These are phyloP conservation scores for Drosophila barbarae DNA, from an alignment of 2,888 invertebrate genomes.

Conservation along the genomic window DNA sequence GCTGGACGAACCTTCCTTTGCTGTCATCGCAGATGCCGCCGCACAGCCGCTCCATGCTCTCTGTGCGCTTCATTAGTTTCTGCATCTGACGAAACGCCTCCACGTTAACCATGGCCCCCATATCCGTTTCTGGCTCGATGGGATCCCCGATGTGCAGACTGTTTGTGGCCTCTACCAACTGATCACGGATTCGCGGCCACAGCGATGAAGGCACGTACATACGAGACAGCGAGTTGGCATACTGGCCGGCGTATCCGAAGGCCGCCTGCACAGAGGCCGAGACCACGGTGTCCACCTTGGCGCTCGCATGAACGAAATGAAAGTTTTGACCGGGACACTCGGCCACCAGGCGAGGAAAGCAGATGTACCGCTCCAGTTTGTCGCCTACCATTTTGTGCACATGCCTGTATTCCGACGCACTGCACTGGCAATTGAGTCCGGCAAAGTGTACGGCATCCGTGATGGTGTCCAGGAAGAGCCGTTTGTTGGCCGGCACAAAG, in stretches of 20 bases:
- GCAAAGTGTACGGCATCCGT: constrained; percentile 39
- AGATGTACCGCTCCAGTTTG: constrained; percentile 40
- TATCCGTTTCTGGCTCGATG: constrained; percentile 9
- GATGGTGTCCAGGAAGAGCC: constrained; percentile 36
- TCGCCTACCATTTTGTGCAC: constrained; percentile 36
- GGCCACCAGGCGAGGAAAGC: constrained; percentile 42
- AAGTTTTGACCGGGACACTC: constrained; percentile 44
- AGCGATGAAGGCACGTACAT: constrained; percentile 43
- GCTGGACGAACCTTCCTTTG: constrained; percentile 32
- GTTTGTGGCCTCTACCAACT: constrained; percentile 19
- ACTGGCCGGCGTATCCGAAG: constrained; percentile 42
- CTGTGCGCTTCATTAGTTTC: constrained; percentile 16
- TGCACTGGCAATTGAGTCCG: constrained; percentile 36
- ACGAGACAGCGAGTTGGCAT: constrained; percentile 40
- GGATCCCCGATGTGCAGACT: constrained; percentile 37
- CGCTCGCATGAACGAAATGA: constrained; percentile 43
- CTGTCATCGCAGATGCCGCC: constrained; percentile 34
- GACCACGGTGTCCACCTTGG: constrained; percentile 33
- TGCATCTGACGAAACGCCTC: constrained; percentile 17
- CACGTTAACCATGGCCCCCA: constrained; percentile 36
- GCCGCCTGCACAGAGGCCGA: constrained; percentile 35
- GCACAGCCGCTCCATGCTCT: constrained; percentile 22
- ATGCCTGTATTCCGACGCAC: constrained; percentile 10
- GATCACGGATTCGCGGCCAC: constrained; percentile 22
- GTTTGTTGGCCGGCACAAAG: constrained; percentile 42